These are phyloP conservation scores for Sylvia atricapilla DNA, from an alignment of 2,113 vertebrate genomes.

Conservation along the genomic window DNA sequence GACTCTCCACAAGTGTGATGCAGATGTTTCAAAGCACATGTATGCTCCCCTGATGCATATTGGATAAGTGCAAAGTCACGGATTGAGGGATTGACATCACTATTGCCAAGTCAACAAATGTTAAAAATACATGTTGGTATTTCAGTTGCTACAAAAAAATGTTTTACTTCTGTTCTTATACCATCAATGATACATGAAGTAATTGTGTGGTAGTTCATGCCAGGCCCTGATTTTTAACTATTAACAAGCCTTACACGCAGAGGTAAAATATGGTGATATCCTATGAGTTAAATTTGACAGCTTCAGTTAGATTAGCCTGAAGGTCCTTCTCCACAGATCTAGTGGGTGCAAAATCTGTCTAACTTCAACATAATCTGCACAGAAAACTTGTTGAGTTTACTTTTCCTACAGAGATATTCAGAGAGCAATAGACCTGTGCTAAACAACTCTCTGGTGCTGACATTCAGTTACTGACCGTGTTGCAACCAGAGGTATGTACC, in stretches of 20 bases:
- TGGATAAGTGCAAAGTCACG: background rate
- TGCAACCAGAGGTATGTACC: background rate
- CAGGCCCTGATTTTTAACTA: background rate
- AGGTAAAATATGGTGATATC: background rate
- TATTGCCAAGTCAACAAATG: background rate
- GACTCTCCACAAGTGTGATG: background rate
- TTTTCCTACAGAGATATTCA: background rate
- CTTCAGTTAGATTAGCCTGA: background rate
- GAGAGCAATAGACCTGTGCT: background rate
- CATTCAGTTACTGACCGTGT: background rate
- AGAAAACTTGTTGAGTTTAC: background rate
- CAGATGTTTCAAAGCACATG: constrained; percentile 28
- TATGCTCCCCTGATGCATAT: background rate
- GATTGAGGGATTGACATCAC: background rate
- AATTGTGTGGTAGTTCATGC: background rate
- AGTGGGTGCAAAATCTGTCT: background rate
- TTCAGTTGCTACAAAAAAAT: background rate
- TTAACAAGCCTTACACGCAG: background rate
- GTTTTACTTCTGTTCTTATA: background rate
- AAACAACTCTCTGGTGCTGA: background rate
- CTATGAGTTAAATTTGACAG: background rate
- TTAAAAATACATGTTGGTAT: background rate
- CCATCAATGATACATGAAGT: background rate
- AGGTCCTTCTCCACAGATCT: background rate
- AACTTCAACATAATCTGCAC: background rate